A percentile compares a stretch with the other conserved stretches of the same genome.
phyloP scores from a whole-genome alignment of 2,113 vertebrate genomes.

The Mormoops blainvillei region DNA sequence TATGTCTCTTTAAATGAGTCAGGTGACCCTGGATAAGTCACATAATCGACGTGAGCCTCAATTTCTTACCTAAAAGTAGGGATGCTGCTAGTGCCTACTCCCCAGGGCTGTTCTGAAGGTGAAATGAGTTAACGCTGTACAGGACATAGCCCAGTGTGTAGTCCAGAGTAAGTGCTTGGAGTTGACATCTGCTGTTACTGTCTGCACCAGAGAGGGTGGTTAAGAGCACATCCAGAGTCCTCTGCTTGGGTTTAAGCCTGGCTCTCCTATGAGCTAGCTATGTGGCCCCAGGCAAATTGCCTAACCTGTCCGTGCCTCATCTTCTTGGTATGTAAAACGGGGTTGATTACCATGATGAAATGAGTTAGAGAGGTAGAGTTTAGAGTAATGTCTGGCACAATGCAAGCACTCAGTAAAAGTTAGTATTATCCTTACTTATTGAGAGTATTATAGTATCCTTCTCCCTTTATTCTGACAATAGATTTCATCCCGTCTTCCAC shows the following conservation, averaged over 20 bases:
- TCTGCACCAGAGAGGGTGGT: neutral
- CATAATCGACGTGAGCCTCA: neutral
- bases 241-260: neutral
- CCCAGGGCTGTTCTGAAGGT: neutral
- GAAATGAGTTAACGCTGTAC: neutral
- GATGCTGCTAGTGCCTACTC: too few species aligned
- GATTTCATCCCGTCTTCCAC: neutral
- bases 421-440: neutral
- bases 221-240: neutral
- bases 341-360: neutral
- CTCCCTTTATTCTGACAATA: neutral
- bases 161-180: neutral
- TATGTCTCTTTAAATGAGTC: neutral
- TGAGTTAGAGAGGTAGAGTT: neutral
- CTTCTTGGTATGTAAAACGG: neutral
- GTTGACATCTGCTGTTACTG: neutral
- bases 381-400: neutral
- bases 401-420: neutral
- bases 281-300: neutral
- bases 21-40: neutral
- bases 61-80: neutral
- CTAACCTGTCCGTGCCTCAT: neutral
- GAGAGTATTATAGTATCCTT: neutral
- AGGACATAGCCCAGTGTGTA: neutral
- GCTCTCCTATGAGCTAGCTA: neutral